A percentile compares a stretch with the other conserved stretches of the same genome.
Evolutionary conservation across 2,797 vertebrate species (phyloP).

Genomic region (Tapera naevia): DNA sequence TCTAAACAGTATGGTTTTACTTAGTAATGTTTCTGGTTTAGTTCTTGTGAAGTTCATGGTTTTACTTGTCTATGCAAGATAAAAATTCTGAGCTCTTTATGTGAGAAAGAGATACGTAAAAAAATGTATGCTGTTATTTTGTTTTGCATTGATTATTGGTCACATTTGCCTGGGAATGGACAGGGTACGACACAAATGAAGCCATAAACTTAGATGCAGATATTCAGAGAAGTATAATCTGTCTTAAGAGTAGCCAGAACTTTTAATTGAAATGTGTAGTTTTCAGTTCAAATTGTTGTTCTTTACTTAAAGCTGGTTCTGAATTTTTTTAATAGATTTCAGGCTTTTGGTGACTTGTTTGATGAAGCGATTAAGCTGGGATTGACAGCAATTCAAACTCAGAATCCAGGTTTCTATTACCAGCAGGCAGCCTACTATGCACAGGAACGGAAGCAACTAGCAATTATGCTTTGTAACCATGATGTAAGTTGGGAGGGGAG

Average conservation of each 20-base stretch:
- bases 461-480: constrained; percentile 84
- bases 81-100: not conserved
- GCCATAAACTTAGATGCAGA: not conserved
- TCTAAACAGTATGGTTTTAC: constrained; percentile 90
- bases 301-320: not conserved
- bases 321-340: constrained; percentile 82
- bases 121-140: not conserved
- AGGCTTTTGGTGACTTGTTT: constrained; percentile 96
- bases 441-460: constrained; percentile 90
- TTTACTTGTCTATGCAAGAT: not conserved
- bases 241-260: not conserved
- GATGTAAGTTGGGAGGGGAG: constrained; percentile 73
- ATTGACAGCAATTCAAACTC: constrained; percentile 95
- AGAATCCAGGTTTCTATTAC: constrained; percentile 99
- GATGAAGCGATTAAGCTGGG: constrained; percentile 98
- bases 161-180: not conserved
- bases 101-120: not conserved
- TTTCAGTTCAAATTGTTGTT: not conserved
- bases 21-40: not conserved
- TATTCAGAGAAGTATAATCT: not conserved
- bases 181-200: not conserved
- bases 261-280: not conserved
- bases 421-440: constrained; percentile 95
- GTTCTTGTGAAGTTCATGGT: not conserved
- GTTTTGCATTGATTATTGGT: not conserved